Conservation (phyloP, 1,140 invertebrate genomes). For the Pachyrhynchus sulphureomaculatus region DNA sequence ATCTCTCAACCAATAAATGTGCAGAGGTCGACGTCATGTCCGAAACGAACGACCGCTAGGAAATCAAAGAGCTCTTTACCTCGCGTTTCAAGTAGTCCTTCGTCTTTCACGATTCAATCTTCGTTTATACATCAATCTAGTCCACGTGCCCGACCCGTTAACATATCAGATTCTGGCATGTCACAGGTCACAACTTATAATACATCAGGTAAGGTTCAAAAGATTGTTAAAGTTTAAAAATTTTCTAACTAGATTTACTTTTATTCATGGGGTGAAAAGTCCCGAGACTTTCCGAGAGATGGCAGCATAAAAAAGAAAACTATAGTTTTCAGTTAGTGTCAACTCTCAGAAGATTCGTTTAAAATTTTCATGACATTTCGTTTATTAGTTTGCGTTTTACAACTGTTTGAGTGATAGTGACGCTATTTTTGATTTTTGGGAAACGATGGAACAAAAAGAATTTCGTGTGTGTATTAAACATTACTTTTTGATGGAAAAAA, state of each 20-base stretch:
- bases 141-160: background rate
- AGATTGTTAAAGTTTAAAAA: background rate
- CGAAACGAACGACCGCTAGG: background rate
- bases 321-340: no score
- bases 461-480: no score
- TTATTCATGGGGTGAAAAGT: no score
- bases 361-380: no score
- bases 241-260: background rate
- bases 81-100: background rate
- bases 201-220: conserved; percentile 4
- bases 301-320: no score
- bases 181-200: conserved; percentile 3
- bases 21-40: conserved; percentile 5
- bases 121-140: background rate
- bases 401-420: background rate
- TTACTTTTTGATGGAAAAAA: no score
- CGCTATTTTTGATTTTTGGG: no score
- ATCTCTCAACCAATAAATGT: background rate
- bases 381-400: no score
- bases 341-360: no score
- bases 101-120: background rate
- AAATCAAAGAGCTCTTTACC: background rate
- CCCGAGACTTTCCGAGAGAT: no score
- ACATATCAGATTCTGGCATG: background rate
- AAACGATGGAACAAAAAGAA: no score